Evolutionary conservation across 2,113 vertebrate species (phyloP), one percentile per base, ranked within the genome.

Genomic region (Albula goreensis): DNA sequence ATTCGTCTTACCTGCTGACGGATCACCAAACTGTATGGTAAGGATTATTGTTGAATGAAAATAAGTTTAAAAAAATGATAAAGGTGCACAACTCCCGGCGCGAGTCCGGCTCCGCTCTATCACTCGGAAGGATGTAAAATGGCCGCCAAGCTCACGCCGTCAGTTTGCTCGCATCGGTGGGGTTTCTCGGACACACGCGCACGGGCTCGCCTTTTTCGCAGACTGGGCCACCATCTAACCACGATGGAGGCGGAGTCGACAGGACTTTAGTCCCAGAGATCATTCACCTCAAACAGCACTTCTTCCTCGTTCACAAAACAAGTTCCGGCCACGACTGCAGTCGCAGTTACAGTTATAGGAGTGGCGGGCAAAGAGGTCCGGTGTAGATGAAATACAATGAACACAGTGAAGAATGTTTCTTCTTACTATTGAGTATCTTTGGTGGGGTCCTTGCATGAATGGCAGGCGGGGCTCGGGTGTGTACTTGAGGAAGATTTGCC

Each of bases 41-140:
- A 89, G 90, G 93, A 91, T 93, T 91, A 89, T 90, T 94, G 93
- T 89, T 93, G 93, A 94, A 93, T 93, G 93, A 93, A 94, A 94
- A 93, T 90, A 92, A 94, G 91, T 91, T 93, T 92, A 89, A 94
- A 85, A 86, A 84, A 90, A 93, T 94, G 93, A 92, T 89, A 93
- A 95, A 95, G 90, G 94, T 94, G 93, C 95, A 95, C 95, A 95
- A 96, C 93, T 83, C 95, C 94, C 95, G 96, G 93, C 94, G 96
- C 96, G 95, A 96, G 94, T 97, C 95, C 96, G 94, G 96, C 96
- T 95, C 93, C 95, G 96, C 95, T 96, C 96, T 96, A 96, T 96
- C 95, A 96, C 97, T 97, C 96, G 96, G 95, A 96, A 94, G 94
- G 97, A 97, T 97, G 97, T 97, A 98, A 98, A 98, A 98, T 98